These are phyloP conservation scores for Myotis pilosus DNA, from an alignment of 2,797 vertebrate genomes.

Conservation along the genomic window DNA sequence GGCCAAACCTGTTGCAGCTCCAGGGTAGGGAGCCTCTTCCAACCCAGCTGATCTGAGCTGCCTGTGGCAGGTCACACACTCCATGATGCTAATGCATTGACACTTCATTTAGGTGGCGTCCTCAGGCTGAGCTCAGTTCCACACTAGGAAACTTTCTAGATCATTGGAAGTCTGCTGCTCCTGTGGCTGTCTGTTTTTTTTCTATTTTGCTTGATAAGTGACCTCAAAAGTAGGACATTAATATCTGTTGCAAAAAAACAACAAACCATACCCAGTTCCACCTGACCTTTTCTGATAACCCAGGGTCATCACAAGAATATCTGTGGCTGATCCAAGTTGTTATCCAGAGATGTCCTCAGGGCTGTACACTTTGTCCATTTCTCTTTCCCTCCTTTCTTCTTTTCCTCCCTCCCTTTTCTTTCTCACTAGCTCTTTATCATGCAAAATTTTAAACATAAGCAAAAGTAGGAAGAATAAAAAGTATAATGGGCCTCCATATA, in stretches of 20 bases:
- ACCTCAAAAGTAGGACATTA: neutral
- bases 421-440: neutral
- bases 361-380: neutral
- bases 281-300: neutral
- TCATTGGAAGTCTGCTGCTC: neutral
- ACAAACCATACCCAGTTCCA: neutral
- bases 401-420: neutral
- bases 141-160: neutral
- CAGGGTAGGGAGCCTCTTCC: neutral
- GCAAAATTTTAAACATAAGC: neutral
- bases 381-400: neutral
- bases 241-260: neutral
- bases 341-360: neutral
- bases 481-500: neutral
- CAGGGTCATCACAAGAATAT: neutral
- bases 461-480: neutral
- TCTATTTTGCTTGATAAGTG: conserved; percentile 29
- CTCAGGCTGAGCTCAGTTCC: neutral
- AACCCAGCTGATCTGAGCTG: neutral
- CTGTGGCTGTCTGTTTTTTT: neutral
- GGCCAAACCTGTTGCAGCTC: neutral
- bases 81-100: neutral
- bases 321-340: neutral
- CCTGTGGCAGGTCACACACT: neutral
- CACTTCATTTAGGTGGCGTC: neutral